Evolutionary conservation across 2,113 vertebrate species (phyloP), one percentile per base, ranked within the genome.

Genomic region (Campylomormyrus numenius): DNA sequence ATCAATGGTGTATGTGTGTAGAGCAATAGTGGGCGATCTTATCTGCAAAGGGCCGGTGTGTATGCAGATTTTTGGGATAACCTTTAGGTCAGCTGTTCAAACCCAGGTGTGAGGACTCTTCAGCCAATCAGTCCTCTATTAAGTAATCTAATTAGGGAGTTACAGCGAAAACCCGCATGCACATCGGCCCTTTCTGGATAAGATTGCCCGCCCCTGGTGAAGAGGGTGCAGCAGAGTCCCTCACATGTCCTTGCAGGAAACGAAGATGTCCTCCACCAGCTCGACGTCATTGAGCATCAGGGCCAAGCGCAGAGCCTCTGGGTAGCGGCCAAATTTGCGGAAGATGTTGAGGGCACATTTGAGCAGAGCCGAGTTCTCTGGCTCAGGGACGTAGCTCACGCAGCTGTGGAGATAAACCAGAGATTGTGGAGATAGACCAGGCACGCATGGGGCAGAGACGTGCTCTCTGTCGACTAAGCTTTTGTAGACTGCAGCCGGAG

Each of bases 191-290:
- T 53, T 53, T 53, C 4, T 19, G 52, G 52, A 21, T 19, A 53
- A 53, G 52, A 53, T 0, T 5, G 17, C 3, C 19, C 19, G 21
- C 53, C 19, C 53, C 53, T 56, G 53, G 53, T 56, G 19, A 21
- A 56, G 74, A 19, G 5, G 13, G 15, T 80, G 74, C 31, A 6
- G 70, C 15, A 84, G 21, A 39, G 45, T 11, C 7, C 17, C 97
- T 94, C 96, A 99, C 98, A 99, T 98, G 91, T 99, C 98, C 93
- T 99, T 99, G 96, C 98, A 99, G 92, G 98, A 99, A 42, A 98
- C 99, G 93, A 99, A 99, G 94, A 99, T 99, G 94, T 99, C 98
- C 94, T 99, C 98, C 49, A 98, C 98, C 88, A 99, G 95, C 93
- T 99, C 98, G 94, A 99, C 97, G 0, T 99, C 98, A 48, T 99